Evolutionary conservation across 2,888 invertebrate genomes (phyloP).

Genomic region (Carpatolechia fugitivella): DNA sequence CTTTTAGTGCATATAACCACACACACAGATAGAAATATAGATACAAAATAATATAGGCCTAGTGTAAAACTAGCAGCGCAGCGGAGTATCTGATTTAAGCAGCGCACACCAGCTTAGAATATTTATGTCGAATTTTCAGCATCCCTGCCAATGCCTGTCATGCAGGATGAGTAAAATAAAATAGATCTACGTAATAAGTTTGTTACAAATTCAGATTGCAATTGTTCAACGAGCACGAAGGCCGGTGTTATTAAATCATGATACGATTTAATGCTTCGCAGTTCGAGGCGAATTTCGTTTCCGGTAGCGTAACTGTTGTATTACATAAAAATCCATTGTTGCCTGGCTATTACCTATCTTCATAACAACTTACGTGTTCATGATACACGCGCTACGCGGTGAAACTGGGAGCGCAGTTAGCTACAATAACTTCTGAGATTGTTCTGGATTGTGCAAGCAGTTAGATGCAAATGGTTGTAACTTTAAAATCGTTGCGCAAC

Average conservation of each 20-base stretch:
- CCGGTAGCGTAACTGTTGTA: slow-evolving; percentile 44
- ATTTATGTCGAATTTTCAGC: too few relatives aligned
- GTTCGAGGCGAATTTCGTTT: slow-evolving; percentile 52
- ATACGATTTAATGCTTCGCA: slow-evolving; percentile 49
- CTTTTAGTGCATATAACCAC: too few relatives aligned
- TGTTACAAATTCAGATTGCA: not conserved
- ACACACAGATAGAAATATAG: too few relatives aligned
- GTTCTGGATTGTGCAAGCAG: not conserved
- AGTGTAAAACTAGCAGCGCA: too few relatives aligned
- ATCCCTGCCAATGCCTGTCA: too few relatives aligned
- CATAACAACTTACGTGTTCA: slow-evolving; percentile 20
- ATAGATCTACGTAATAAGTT: too few relatives aligned
- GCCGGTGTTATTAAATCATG: slow-evolving; percentile 42
- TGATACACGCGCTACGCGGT: not conserved
- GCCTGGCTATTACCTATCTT: slow-evolving; percentile 26
- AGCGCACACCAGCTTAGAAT: too few relatives aligned
- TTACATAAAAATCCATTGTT: slow-evolving; percentile 61
- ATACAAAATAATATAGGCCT: too few relatives aligned
- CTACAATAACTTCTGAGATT: not conserved
- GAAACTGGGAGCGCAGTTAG: slow-evolving; percentile 8
- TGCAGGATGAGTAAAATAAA: too few relatives aligned
- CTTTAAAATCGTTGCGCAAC: not conserved
- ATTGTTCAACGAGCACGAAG: slow-evolving; percentile 36
- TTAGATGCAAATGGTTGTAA: not conserved
- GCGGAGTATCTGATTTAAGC: too few relatives aligned